Evolutionary conservation across 2,113 vertebrate species (phyloP), one percentile per base, ranked within the genome.

Genomic region (Heteronetta atricapilla): DNA sequence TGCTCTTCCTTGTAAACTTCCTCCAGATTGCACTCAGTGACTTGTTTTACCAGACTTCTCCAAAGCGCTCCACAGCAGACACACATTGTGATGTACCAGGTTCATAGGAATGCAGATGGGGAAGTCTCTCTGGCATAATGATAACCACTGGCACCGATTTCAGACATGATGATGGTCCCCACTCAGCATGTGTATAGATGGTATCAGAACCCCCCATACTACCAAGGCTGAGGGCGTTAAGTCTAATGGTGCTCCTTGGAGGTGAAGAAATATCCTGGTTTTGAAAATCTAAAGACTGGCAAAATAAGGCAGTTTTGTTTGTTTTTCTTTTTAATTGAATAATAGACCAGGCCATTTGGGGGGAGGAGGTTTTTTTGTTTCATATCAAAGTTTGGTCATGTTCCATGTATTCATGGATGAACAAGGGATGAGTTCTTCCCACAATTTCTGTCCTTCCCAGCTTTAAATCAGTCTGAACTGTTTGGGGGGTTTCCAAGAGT

Each of bases 341-440:
- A 4, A 20, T 50, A 84, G 85, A 69, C 10, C 0, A 76, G 5
- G 25, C 2, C 0, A 0, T 76, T 63, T 73, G 8, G 10, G 2
- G 21, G n/a, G 21, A 48, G 5, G 12, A 67, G 2, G 46, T 6
- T 59, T 60, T 85, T 29, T 12, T 60, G 3, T 80, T 82, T 40
- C 44, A 25, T 2, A 33, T 8, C 0, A 2, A 89, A 53, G 5
- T 58, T 33, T 79, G 42, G 23, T 28, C 9, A 3, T 28, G 18
- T 4, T 48, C 91, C 82, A 10, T 66, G 13, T 12, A 59, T 42
- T 34, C 33, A 3, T 46, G 14, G 28, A 36, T 67, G 22, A 86
- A 40, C 9, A 42, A 22, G 12, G 10, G 9, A 8, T 42, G 50
- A 55, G 16, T 40, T 93, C 36, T 86, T 91, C 15, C 46, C 13